These are phyloP conservation scores for Arenaria interpres DNA, from an alignment of 2,113 vertebrate genomes.

Conservation along the genomic window DNA sequence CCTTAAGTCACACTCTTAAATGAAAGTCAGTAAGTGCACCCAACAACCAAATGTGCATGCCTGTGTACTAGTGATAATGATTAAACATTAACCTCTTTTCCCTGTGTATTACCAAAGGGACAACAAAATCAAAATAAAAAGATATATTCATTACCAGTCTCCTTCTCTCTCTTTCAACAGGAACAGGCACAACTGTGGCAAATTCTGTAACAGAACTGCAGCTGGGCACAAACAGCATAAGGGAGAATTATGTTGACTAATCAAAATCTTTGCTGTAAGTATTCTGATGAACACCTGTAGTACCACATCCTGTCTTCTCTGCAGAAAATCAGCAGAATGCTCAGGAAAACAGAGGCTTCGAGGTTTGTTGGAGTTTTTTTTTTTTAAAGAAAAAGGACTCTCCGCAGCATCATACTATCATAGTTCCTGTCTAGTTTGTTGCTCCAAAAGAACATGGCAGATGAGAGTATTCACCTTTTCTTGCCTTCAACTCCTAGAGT, in stretches of 20 bases:
- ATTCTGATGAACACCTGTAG: not conserved
- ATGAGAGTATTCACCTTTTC: not conserved
- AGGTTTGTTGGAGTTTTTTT: not conserved
- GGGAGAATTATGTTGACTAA: not conserved
- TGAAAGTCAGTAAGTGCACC: rapidly evolving
- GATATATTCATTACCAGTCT: no score
- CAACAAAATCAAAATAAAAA: not conserved
- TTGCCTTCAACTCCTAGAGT: not conserved
- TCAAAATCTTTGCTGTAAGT: not conserved
- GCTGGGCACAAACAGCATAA: not conserved
- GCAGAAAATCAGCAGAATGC: not conserved
- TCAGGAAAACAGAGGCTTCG: rapidly evolving
- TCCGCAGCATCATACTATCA: not conserved
- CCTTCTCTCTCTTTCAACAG: not conserved
- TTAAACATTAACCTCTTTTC: not conserved
- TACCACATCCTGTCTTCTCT: not conserved
- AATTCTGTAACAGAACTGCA: not conserved
- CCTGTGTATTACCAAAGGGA: not conserved
- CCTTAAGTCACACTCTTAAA: not conserved
- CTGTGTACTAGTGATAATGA: not conserved
- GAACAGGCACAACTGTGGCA: not conserved
- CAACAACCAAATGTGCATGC: not conserved
- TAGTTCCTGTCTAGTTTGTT: not conserved
- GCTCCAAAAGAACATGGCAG: not conserved
- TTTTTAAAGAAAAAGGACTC: not conserved